Percentiles rank a stretch among this genome's conserved stretches.
These are phyloP conservation scores for Molossus alvarezi DNA, from an alignment of 2,797 vertebrate species.

Conservation along the genomic window DNA sequence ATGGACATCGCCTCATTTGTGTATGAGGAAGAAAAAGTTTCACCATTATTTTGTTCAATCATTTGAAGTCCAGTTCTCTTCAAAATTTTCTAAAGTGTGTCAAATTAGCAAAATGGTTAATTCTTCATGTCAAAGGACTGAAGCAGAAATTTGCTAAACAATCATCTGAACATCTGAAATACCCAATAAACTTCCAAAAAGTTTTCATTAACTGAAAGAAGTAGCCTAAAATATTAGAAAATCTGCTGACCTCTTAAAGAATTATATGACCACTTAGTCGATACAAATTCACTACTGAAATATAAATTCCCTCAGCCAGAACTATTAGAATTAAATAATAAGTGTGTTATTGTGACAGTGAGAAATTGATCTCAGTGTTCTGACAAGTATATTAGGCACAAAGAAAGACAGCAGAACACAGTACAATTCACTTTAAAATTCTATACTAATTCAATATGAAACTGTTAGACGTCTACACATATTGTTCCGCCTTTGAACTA, in stretches of 20 bases:
- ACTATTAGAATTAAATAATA: slow-evolving; percentile 79
- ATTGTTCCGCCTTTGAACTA: slow-evolving; percentile 39
- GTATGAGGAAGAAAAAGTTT: not conserved
- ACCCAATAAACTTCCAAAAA: not conserved
- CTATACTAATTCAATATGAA: not conserved
- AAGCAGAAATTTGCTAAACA: not conserved
- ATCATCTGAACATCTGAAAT: slow-evolving; percentile 16
- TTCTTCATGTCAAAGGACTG: not conserved
- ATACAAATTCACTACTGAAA: slow-evolving; percentile 63
- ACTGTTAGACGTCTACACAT: slow-evolving; percentile 14
- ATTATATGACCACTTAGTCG: not conserved
- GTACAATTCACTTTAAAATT: slow-evolving; percentile 27
- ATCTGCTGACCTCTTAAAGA: not conserved
- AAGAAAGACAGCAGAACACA: slow-evolving; percentile 2
- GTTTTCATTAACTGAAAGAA: slow-evolving; percentile 3
- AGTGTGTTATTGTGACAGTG: slow-evolving; percentile 70
- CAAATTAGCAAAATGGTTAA: slow-evolving; percentile 17
- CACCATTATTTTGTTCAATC: not conserved
- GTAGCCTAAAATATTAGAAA: not conserved
- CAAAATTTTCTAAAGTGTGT: not conserved
- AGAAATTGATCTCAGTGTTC: slow-evolving; percentile 77
- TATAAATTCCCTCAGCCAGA: slow-evolving; percentile 79
- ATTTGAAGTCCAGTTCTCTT: not conserved
- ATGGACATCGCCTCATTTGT: not conserved
- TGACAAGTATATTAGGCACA: slow-evolving; percentile 72